Conservation (phyloP, 2,797 vertebrate species). For the Anniella stebbinsi region DNA sequence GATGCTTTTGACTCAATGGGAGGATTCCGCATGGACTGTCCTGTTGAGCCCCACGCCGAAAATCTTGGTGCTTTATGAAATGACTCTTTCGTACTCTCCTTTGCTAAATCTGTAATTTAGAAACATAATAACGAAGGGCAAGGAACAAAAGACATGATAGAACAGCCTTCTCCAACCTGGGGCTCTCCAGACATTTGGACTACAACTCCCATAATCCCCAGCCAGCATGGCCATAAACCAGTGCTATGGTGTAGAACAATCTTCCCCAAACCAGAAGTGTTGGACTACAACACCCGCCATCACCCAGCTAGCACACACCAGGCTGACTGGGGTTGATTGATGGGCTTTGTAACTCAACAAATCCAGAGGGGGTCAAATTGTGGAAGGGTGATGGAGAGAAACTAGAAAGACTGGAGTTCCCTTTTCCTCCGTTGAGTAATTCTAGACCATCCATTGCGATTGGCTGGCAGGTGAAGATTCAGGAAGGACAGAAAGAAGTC, state of each 20-base stretch:
- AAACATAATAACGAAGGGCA: not conserved
- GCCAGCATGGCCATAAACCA: no score
- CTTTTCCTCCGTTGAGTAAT: not conserved
- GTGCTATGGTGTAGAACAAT: no score
- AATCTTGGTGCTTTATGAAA: not conserved
- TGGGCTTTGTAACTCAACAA: no score
- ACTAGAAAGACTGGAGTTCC: accelerated
- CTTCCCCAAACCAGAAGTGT: no score
- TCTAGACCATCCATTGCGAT: not conserved
- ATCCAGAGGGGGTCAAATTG: no score
- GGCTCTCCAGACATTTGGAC: no score
- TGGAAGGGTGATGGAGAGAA: not conserved
- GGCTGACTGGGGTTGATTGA: no score
- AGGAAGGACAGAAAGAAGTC: not conserved
- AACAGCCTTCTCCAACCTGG: not conserved
- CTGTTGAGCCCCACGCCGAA: not conserved
- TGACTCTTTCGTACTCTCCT: not conserved
- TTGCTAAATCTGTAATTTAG: not conserved
- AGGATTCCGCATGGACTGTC: not conserved
- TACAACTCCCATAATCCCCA: no score
- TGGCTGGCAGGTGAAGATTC: not conserved
- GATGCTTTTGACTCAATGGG: not conserved
- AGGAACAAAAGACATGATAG: not conserved
- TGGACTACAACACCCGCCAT: no score
- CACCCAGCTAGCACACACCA: no score